Percentiles rank a stretch among this genome's conserved stretches.
These are phyloP conservation scores for Sweltsa coloradensis DNA, from an alignment of 1,140 invertebrate genomes.

Conservation along the genomic window DNA sequence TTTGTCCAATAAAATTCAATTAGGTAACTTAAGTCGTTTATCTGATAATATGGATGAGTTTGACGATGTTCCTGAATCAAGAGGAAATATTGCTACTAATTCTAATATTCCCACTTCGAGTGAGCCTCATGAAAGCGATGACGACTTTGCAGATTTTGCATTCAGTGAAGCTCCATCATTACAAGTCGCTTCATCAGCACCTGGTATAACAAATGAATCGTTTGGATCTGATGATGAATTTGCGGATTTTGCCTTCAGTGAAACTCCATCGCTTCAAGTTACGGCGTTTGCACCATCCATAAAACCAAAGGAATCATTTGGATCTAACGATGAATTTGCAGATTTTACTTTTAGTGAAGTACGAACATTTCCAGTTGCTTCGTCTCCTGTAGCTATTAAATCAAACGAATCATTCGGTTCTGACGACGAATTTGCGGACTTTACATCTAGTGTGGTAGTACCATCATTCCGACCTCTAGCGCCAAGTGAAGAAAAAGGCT, in stretches of 20 bases:
- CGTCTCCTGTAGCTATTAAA: no score
- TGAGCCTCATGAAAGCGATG: no score
- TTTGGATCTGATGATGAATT: conserved; percentile 17
- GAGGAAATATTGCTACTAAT: conserved; percentile 20
- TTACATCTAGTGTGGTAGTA: conserved; percentile 8
- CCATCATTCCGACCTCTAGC: neutral
- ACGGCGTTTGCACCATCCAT: no score
- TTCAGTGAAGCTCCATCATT: no score
- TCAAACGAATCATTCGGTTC: neutral
- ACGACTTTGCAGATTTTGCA: no score
- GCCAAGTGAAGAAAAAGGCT: conserved; percentile 1
- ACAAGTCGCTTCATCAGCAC: no score
- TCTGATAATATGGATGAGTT: conserved; percentile 15
- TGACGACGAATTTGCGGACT: conserved; percentile 23
- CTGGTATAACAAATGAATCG: neutral
- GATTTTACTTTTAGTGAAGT: no score
- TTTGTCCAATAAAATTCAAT: neutral
- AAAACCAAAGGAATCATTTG: no score
- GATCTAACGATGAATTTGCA: no score
- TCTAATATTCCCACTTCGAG: neutral
- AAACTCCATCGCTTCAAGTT: no score
- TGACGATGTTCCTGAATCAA: conserved; percentile 29
- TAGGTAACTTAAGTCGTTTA: conserved; percentile 1
- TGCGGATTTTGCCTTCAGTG: conserved; percentile 22
- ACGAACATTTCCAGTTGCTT: no score